Base-by-base conservation (phyloP, 2,797 vertebrate genomes). In the Gymnothorax reevesii region DNA sequence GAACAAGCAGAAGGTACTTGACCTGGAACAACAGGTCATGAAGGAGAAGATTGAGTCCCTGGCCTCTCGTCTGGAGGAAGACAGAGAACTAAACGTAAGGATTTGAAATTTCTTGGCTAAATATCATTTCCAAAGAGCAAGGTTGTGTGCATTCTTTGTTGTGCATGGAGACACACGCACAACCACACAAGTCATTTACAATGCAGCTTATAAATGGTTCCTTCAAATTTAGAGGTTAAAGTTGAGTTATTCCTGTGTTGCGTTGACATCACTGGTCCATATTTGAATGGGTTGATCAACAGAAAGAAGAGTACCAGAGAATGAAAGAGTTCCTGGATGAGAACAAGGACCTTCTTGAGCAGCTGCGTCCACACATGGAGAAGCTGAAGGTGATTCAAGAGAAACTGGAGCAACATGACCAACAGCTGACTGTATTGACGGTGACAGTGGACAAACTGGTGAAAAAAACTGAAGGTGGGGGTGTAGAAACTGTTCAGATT, bases 41-140 rank as follows among this genome's bases (percentile, higher is more conserved):
- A 93, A 92, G 84, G 90, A 92, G 12, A 92, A 88, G 90, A 90
- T 93, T 84, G 88, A 92, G 54, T 79, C 49, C 42, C n/a, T 93
- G 60, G 22, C 87, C 22, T 22, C 83, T 1, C 25, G 82, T 10
- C 88, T 79, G 27, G 89, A 92, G 54, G 89, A 88, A 55, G 87
- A 87, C 62, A 87, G 84, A 85, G 71, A 88, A 4, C 25, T 85
- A 5, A 86, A 89, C 17, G 92, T 92, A 90, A 88, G 89, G 62
- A 55, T 9, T 13, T 22, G 0, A 59, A 13, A 22, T 49, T 49
- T 62, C 13, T 20, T 20, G 22, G 27, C 60, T 60, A 5, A 20
- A n/a, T 12, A 4, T 83, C n/a, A n/a, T 83, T 54, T 7, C 4
- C 20, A 10, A 80, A 15, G 7, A 55, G 13, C 52, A 55, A 80